Evolutionary conservation across 2,888 invertebrate species (phyloP).

Genomic region (Ophraella communa): DNA sequence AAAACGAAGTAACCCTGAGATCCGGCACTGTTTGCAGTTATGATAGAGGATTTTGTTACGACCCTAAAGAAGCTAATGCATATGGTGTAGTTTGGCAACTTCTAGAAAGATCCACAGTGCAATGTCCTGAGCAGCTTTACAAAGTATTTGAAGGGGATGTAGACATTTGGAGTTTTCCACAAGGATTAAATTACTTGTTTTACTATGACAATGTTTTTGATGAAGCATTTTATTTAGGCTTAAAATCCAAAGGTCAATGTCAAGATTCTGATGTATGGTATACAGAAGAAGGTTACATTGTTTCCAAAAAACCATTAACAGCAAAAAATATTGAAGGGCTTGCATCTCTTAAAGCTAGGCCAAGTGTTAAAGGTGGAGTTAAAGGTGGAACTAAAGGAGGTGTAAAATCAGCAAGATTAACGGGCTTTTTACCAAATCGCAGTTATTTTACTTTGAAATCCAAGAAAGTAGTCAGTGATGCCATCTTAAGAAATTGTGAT

Average conservation of each 20-base stretch:
- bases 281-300: constrained; percentile 22
- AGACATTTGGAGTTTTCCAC: constrained; percentile 26
- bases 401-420: background rate
- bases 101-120: background rate
- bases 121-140: constrained; percentile 17
- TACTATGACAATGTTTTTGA: constrained; percentile 8
- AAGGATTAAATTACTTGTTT: constrained; percentile 13
- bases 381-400: constrained; percentile 4
- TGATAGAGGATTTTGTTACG: constrained; percentile 29
- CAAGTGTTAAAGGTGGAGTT: background rate
- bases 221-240: constrained; percentile 16
- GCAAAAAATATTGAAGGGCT: background rate
- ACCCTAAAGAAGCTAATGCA: constrained; percentile 14
- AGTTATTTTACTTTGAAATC: constrained; percentile 8
- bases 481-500: constrained; percentile 22
- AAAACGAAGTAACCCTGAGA: constrained; percentile 16
- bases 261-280: constrained; percentile 15
- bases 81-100: constrained; percentile 26
- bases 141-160: constrained; percentile 21
- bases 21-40: constrained; percentile 24
- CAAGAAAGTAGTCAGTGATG: constrained; percentile 15
- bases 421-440: background rate
- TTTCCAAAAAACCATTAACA: constrained; percentile 11
- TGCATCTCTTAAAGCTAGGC: background rate
- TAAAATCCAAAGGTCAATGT: constrained; percentile 10